Evolutionary conservation across 2,888 invertebrate genomes (phyloP).

Genomic region (Gandaritis pyraliata): DNA sequence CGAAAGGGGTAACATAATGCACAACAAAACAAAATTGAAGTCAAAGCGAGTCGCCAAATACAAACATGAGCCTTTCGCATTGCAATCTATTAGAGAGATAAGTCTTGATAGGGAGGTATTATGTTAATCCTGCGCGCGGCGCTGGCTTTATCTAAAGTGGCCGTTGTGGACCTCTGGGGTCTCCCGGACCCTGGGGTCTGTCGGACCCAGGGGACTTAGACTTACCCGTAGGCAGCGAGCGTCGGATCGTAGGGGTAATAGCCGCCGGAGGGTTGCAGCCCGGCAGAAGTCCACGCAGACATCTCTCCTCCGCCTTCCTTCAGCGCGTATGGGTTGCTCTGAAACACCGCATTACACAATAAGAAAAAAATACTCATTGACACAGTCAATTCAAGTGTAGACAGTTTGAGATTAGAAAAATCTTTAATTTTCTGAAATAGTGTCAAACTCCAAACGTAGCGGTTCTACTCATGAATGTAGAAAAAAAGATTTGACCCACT

Average conservation of each 20-base stretch:
- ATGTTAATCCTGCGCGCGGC: slow-evolving; percentile 76
- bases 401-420: no score
- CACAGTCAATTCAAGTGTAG: not conserved
- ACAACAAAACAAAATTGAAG: slow-evolving; percentile 70
- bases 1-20: slow-evolving; percentile 62
- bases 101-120: slow-evolving; percentile 75
- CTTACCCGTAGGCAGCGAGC: slow-evolving; percentile 96
- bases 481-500: no score
- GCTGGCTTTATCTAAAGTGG: slow-evolving; percentile 80
- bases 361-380: slow-evolving; percentile 20
- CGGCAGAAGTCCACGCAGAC: slow-evolving; percentile 96
- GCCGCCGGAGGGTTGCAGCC: slow-evolving; percentile 94
- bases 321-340: slow-evolving; percentile 96
- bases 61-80: slow-evolving; percentile 79
- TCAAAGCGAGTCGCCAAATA: slow-evolving; percentile 73
- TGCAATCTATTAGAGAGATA: slow-evolving; percentile 81
- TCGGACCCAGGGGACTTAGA: slow-evolving; percentile 67
- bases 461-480: no score
- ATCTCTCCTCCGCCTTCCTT: slow-evolving; percentile 95
- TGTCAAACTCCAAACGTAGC: no score
- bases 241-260: slow-evolving; percentile 97
- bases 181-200: slow-evolving; percentile 62
- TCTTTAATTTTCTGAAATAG: no score
- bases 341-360: slow-evolving; percentile 78
- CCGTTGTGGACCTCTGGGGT: slow-evolving; percentile 65